phyloP scores from a whole-genome alignment of 1,140 invertebrate genomes.

The Lethocerus indicus region DNA sequence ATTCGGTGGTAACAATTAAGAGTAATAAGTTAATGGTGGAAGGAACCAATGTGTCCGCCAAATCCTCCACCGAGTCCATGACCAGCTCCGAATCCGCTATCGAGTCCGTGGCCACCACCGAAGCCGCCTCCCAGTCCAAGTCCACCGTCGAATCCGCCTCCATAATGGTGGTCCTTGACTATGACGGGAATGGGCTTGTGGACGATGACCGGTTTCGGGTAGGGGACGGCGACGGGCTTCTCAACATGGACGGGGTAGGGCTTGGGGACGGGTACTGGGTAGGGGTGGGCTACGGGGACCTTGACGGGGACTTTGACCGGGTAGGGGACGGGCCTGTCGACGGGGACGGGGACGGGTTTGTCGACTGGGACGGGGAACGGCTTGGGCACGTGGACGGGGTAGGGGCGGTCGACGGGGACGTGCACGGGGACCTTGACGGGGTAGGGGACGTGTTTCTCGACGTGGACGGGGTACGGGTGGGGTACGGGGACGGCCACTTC shows the following conservation, averaged over 20 bases:
- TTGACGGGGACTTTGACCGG: conserved; percentile 32
- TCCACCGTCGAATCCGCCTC: no score
- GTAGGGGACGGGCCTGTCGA: conserved; percentile 33
- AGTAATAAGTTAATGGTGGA: no score
- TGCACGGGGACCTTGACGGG: conserved; percentile 47
- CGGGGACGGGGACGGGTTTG: conserved; percentile 38
- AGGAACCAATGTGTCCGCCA: no score
- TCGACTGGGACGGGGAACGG: conserved; percentile 35
- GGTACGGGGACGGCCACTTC: conserved; percentile 21
- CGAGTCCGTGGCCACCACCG: no score
- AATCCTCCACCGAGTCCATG: no score
- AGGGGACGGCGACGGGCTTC: conserved; percentile 41
- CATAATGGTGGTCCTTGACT: conserved; percentile 18
- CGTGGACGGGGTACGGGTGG: conserved; percentile 22
- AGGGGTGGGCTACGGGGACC: conserved; percentile 24
- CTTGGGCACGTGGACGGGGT: conserved; percentile 28
- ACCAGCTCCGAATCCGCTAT: no score
- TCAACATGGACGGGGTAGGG: conserved; percentile 27
- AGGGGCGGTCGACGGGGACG: conserved; percentile 37
- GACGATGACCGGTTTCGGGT: conserved; percentile 31
- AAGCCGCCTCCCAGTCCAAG: neutral
- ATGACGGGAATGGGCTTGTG: conserved; percentile 47
- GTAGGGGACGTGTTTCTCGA: conserved; percentile 43
- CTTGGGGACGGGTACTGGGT: conserved; percentile 34
- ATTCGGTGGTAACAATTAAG: no score